Percentiles rank a stretch among this genome's conserved stretches.
phyloP scores from a whole-genome alignment of 2,797 vertebrate genomes.

The Sphaeramia orbicularis region DNA sequence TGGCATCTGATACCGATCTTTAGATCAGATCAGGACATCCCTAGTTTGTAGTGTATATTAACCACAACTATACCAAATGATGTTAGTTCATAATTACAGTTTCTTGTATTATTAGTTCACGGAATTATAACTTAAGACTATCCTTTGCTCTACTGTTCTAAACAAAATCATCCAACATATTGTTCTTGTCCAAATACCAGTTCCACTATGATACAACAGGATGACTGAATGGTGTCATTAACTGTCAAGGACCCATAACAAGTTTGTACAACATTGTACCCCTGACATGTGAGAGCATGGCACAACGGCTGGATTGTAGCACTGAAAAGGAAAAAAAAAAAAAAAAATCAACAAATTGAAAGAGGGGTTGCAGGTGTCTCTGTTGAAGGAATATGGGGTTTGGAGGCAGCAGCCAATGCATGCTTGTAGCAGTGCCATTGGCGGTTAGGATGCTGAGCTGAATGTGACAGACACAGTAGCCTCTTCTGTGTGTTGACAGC shows the following conservation, averaged over 20 bases:
- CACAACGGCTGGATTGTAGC: slow-evolving; percentile 45
- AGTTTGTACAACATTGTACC: slow-evolving; percentile 10
- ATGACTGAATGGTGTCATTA: slow-evolving; percentile 13
- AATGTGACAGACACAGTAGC: slow-evolving; percentile 74
- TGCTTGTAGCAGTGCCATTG: slow-evolving; percentile 64
- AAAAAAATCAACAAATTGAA: slow-evolving; percentile 24
- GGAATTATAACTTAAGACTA: slow-evolving; percentile 33
- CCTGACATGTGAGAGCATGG: not conserved
- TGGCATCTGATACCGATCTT: too few species aligned
- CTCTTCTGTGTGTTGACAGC: slow-evolving; percentile 70
- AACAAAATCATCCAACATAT: slow-evolving; percentile 6
- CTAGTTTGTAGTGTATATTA: too few species aligned
- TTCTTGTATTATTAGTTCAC: not conserved
- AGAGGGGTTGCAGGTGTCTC: slow-evolving; percentile 70
- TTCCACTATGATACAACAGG: slow-evolving; percentile 1
- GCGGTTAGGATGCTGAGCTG: slow-evolving; percentile 64
- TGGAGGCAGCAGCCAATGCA: slow-evolving; percentile 64
- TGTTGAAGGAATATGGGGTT: slow-evolving; percentile 52
- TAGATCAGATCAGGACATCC: too few species aligned
- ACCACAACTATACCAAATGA: too few species aligned
- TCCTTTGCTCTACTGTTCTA: slow-evolving; percentile 42
- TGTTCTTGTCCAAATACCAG: slow-evolving; percentile 4
- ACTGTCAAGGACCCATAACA: slow-evolving; percentile 11
- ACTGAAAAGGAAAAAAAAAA: not conserved
- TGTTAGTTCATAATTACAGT: too few species aligned